Conservation (phyloP, 2,797 vertebrate species). For the Kryptopterus vitreolus region DNA sequence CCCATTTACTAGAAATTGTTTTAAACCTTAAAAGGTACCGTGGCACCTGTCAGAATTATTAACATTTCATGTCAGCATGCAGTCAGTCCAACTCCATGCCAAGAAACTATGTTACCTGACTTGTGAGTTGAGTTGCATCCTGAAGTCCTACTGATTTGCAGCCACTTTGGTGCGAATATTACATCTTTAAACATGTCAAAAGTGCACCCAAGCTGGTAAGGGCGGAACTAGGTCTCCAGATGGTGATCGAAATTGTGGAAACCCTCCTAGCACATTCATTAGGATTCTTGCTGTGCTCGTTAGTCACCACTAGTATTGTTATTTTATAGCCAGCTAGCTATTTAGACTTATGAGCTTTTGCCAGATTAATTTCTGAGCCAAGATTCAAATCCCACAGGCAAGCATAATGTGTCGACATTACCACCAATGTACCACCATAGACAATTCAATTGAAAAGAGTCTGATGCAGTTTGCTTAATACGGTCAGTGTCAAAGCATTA, state of each 20-base stretch:
- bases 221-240: neutral
- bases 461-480: neutral
- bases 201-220: neutral
- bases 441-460: neutral
- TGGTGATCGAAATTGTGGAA: neutral
- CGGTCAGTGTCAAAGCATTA: neutral
- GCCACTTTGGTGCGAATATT: neutral
- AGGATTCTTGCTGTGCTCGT: neutral
- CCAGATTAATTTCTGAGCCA: neutral
- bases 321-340: neutral
- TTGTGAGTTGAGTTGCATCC: neutral
- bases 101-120: neutral
- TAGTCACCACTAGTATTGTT: neutral
- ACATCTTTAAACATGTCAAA: neutral
- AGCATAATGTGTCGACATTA: neutral
- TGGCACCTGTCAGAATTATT: neutral
- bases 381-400: neutral
- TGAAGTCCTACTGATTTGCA: neutral
- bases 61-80: neutral
- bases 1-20: neutral
- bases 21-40: neutral
- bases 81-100: neutral
- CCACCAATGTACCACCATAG: neutral
- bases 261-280: neutral
- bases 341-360: conserved; percentile 2